Base-by-base conservation (phyloP, 2,888 invertebrate genomes). In the Orthosia gothica region DNA sequence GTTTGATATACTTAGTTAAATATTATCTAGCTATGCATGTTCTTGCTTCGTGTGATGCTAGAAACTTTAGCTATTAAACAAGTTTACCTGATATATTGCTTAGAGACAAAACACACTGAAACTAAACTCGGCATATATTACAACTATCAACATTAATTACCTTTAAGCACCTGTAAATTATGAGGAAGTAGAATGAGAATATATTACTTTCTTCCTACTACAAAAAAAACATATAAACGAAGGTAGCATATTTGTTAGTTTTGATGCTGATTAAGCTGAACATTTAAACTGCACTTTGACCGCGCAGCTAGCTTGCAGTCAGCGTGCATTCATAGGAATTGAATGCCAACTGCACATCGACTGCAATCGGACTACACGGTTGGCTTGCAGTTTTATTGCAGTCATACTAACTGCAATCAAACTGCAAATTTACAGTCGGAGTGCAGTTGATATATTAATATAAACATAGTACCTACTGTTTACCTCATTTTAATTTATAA, bases 61-160 rank as follows among this genome's bases (percentile, higher is more conserved):
- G 15, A 57, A 57, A 23, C 20, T 32, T 70, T 1, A 20, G 40
- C n/a, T 70, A 70, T n/a, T n/a, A 45, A n/a, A 45, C 18, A 26
- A 72, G 45, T 73, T 26, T 23, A 12, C 11, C n/a, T 5, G 23
- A n/a, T 50, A 16, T 2, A 13, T 13, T 73, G 50, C 47, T 69
- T 32, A 13, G 0, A 70, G 47, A 7, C 20, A 32, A 50, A 67
- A 52, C 67, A 49, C 45, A 52, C 40, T 12, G 4, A 55, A 55
- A 32, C 16, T 68, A 32, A 32, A 49, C 13, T 15, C 50, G 18
- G 47, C 20, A 66, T 58, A 66, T 26, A 57, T 57, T 66, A 66
- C 5, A 2, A 16, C 2, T 3, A n/a, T n/a, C 5, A 26, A 64
- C 18, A 23, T 62, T 40, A 40, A 40, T 4, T 9, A 40, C 9